A percentile compares a stretch with the other conserved stretches of the same genome.
Conservation (phyloP, 2,888 invertebrate species). For the Cataglyphis albicans region DNA sequence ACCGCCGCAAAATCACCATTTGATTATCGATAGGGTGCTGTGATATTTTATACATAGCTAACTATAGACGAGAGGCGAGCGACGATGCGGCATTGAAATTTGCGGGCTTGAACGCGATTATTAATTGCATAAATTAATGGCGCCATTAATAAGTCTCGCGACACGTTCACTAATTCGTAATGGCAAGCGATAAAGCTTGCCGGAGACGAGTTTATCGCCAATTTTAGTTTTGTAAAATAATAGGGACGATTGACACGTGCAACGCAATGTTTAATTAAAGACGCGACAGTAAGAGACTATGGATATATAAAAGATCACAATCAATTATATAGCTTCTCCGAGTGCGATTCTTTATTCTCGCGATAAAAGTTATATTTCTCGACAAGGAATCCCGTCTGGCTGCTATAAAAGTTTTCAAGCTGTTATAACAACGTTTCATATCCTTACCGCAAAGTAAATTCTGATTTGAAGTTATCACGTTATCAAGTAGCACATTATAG, state of each 20-base stretch:
- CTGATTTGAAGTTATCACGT: background rate
- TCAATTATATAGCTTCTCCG: background rate
- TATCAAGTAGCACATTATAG: background rate
- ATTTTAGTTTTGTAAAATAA: background rate
- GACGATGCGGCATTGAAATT: slow-evolving; percentile 39
- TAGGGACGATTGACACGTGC: background rate
- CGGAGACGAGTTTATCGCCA: background rate
- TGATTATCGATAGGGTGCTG: slow-evolving; percentile 39
- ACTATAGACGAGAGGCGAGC: slow-evolving; percentile 28
- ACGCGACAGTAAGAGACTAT: background rate
- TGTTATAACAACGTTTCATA: background rate
- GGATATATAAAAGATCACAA: background rate
- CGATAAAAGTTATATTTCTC: slow-evolving; percentile 10
- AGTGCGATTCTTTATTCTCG: background rate
- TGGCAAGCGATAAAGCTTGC: background rate
- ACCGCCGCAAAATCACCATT: slow-evolving; percentile 29
- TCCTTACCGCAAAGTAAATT: background rate
- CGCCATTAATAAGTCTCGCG: slow-evolving; percentile 28
- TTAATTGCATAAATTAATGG: slow-evolving; percentile 39
- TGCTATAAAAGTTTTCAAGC: background rate
- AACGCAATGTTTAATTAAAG: background rate
- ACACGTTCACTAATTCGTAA: slow-evolving; percentile 7
- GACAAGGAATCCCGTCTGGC: background rate
- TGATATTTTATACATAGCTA: slow-evolving; percentile 45
- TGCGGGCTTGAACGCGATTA: slow-evolving; percentile 20